A percentile compares a stretch with the other conserved stretches of the same genome.
Conservation (phyloP, 2,888 invertebrate genomes). For the Nomada goodeniana region DNA sequence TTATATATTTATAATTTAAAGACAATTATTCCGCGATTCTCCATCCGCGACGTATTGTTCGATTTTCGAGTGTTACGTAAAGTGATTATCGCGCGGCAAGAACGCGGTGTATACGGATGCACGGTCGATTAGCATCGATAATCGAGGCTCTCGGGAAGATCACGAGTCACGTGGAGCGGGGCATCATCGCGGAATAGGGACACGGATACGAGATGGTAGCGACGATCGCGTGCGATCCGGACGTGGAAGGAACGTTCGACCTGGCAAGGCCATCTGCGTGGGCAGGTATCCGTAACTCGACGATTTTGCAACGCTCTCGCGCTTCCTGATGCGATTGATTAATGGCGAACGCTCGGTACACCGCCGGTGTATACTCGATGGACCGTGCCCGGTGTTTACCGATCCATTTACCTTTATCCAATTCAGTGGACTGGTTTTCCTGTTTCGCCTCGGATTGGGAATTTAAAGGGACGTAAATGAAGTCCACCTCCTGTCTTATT, state of each 20-base stretch:
- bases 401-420: constrained; percentile 18
- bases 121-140: constrained; percentile 55
- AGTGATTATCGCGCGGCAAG: constrained; percentile 33
- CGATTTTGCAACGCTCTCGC: constrained; percentile 76
- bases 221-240: constrained; percentile 49
- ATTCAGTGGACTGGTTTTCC: background rate
- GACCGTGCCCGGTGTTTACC: constrained; percentile 23
- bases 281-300: constrained; percentile 75
- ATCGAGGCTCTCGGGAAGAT: constrained; percentile 27
- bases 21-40: background rate
- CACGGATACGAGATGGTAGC: constrained; percentile 18
- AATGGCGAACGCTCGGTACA: constrained; percentile 67
- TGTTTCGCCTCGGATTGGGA: background rate
- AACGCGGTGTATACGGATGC: constrained; percentile 16
- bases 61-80: constrained; percentile 48
- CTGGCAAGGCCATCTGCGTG: constrained; percentile 76
- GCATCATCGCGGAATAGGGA: constrained; percentile 7
- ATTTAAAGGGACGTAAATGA: background rate
- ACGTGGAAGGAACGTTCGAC: constrained; percentile 69
- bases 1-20: too few relatives aligned
- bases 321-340: constrained; percentile 80
- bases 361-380: constrained; percentile 12
- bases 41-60: background rate
- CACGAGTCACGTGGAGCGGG: constrained; percentile 28
- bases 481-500: background rate